Percentiles rank a stretch among this genome's conserved stretches.
Conservation (phyloP, 2,888 invertebrate species). For the Sthenelais limicola region DNA sequence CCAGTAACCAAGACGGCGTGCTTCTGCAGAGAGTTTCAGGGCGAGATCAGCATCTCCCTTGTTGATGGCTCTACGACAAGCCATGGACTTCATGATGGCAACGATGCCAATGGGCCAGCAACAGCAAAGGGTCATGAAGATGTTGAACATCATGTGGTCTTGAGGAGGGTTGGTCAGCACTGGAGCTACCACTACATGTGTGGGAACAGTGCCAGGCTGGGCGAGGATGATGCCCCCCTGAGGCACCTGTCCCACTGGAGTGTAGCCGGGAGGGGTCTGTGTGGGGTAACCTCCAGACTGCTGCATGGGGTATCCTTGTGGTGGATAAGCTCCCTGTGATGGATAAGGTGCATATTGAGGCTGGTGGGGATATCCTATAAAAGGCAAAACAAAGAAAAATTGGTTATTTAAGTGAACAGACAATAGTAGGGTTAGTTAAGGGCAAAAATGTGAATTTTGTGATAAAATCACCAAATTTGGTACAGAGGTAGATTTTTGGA, state of each 20-base stretch:
- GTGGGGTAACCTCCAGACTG: too few relatives aligned
- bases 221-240: slow-evolving; percentile 10
- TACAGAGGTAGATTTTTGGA: too few relatives aligned
- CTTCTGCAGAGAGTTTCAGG: slow-evolving; percentile 23
- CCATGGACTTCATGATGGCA: slow-evolving; percentile 48
- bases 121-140: slow-evolving; percentile 50
- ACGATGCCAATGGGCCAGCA: slow-evolving; percentile 51
- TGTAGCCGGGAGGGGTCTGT: slow-evolving; percentile 7
- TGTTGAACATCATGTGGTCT: slow-evolving; percentile 47
- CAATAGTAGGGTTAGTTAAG: too few relatives aligned
- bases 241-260: slow-evolving; percentile 3
- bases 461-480: too few relatives aligned
- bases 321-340: too few relatives aligned
- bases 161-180: slow-evolving; percentile 44
- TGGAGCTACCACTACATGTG: slow-evolving; percentile 23
- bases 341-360: too few relatives aligned
- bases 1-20: slow-evolving; percentile 37
- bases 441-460: too few relatives aligned
- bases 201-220: slow-evolving; percentile 22
- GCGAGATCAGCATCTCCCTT: slow-evolving; percentile 36
- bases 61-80: slow-evolving; percentile 46
- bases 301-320: too few relatives aligned
- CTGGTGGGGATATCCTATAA: too few relatives aligned
- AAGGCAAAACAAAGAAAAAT: too few relatives aligned
- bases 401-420: too few relatives aligned